Conservation (phyloP, 2,113 vertebrate genomes). For the Parotia lawesii region DNA sequence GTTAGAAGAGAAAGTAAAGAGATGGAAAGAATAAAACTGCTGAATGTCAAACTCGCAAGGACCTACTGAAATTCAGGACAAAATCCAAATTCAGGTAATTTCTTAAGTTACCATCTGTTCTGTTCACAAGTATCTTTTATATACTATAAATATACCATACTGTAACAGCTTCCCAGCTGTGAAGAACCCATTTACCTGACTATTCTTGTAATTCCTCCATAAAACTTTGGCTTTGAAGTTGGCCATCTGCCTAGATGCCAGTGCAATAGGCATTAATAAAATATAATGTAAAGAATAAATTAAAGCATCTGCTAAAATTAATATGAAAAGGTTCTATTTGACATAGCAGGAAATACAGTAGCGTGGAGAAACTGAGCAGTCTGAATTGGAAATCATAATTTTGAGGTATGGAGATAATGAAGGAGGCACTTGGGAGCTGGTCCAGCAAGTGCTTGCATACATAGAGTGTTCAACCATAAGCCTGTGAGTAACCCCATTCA, state of each 20-base stretch:
- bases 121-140: constrained; percentile 45
- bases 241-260: constrained; percentile 13
- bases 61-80: constrained; percentile 13
- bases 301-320: constrained; percentile 8
- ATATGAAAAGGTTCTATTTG: background rate
- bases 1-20: background rate
- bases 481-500: background rate
- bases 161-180: constrained; percentile 53
- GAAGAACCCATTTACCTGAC: constrained; percentile 36
- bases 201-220: constrained; percentile 24
- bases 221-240: constrained; percentile 41
- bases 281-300: constrained; percentile 15
- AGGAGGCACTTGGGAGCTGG: background rate
- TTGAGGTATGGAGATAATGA: background rate
- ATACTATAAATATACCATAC: constrained; percentile 48
- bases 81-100: constrained; percentile 54
- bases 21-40: background rate
- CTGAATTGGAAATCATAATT: background rate
- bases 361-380: background rate
- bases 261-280: background rate
- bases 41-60: constrained; percentile 24
- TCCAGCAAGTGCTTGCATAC: background rate
- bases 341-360: background rate
- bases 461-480: background rate
- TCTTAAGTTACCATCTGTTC: constrained; percentile 44